phyloP scores from a whole-genome alignment of 1,140 invertebrate genomes.

The Heterodera schachtii region DNA sequence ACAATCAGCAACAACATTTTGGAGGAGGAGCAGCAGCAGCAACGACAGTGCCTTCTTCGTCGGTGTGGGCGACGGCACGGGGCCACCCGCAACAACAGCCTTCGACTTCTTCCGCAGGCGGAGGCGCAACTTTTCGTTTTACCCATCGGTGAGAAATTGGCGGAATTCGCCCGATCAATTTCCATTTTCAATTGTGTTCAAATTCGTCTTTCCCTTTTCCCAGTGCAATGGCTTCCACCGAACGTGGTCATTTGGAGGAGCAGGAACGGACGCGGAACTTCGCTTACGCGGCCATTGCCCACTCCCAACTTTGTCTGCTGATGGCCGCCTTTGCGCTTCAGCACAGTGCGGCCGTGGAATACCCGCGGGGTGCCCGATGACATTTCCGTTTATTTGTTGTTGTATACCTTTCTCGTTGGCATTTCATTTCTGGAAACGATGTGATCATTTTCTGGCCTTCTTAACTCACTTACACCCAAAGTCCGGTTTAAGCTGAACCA shows the following conservation, averaged over 20 bases:
- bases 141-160: not conserved
- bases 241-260: not conserved
- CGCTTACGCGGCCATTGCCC: conserved; percentile 15
- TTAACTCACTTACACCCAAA: no score
- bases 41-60: not conserved
- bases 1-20: not conserved
- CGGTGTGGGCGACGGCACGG: no score
- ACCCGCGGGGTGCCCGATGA: not conserved
- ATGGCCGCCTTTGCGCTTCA: conserved; percentile 32
- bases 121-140: not conserved
- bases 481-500: no score
- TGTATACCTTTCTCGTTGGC: no score
- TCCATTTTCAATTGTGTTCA: no score
- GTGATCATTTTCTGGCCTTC: no score
- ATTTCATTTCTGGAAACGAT: no score
- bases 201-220: no score
- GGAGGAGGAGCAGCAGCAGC: not conserved
- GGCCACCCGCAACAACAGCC: no score
- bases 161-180: no score
- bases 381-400: no score
- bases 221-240: not conserved
- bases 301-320: conserved; percentile 25
- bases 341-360: conserved; percentile 7
- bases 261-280: conserved; percentile 2
- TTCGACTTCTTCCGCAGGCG: no score